phyloP scores from a whole-genome alignment of 1,140 invertebrate genomes.

The Caerostris darwini region DNA sequence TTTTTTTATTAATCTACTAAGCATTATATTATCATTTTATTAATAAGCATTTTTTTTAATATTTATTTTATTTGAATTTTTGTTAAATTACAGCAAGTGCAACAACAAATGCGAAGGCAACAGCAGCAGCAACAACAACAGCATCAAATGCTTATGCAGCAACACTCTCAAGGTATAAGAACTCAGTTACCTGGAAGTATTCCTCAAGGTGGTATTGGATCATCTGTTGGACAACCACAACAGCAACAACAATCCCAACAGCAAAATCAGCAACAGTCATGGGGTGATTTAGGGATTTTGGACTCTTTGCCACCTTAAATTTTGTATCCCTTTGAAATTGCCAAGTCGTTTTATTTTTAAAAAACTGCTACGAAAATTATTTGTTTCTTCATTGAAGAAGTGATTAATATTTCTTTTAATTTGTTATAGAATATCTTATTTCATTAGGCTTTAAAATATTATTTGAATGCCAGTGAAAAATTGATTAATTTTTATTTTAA shows the following conservation, averaged over 20 bases:
- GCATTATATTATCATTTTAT: not conserved
- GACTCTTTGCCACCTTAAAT: constrained; percentile 63
- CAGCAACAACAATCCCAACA: constrained; percentile 51
- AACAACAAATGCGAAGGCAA: constrained; percentile 16
- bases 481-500: too few relatives aligned
- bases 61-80: not conserved
- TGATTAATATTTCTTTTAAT: too few relatives aligned
- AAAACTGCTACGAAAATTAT: too few relatives aligned
- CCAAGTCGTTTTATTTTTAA: too few relatives aligned
- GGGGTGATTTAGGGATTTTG: constrained; percentile 66
- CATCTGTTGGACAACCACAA: constrained; percentile 60
- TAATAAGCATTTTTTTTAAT: not conserved
- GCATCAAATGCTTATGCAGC: constrained; percentile 75
- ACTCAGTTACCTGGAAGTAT: constrained; percentile 57
- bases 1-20: not conserved
- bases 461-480: too few relatives aligned
- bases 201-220: constrained; percentile 35
- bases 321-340: not conserved
- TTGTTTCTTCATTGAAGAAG: too few relatives aligned
- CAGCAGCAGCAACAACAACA: constrained; percentile 73
- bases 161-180: constrained; percentile 71
- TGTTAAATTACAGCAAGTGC: constrained; percentile 9
- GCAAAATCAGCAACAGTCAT: constrained; percentile 62
- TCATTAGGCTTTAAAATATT: too few relatives aligned
- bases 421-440: too few relatives aligned